Percentiles rank a stretch among this genome's conserved stretches.
phyloP scores from a whole-genome alignment of 2,113 vertebrate genomes.

The Leucoraja erinaceus region DNA sequence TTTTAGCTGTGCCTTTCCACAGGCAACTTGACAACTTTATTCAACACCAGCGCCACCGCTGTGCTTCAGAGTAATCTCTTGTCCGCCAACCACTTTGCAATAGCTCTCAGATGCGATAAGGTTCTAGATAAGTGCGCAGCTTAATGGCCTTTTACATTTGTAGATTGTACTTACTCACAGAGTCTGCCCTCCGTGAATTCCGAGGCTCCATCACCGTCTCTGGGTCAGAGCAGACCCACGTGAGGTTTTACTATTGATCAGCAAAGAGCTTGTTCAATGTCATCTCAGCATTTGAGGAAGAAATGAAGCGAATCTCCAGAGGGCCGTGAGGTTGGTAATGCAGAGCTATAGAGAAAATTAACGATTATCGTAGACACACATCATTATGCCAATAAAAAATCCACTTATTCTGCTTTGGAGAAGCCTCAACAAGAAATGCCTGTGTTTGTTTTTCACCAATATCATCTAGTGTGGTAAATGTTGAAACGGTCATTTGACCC shows the following conservation, averaged over 20 bases:
- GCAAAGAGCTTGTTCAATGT: constrained; percentile 21
- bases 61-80: background rate
- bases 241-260: constrained; percentile 16
- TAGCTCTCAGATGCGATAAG: background rate
- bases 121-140: background rate
- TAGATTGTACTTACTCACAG: background rate
- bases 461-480: background rate
- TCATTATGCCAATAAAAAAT: constrained; percentile 21
- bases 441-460: background rate
- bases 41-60: background rate
- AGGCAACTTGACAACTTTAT: background rate
- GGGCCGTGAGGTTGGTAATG: background rate
- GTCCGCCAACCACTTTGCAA: background rate
- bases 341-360: constrained; percentile 25
- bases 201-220: background rate
- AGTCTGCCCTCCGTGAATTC: background rate
- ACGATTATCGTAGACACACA: background rate
- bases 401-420: background rate
- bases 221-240: background rate
- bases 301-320: background rate
- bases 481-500: background rate
- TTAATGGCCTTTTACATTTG: background rate
- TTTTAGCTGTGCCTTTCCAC: background rate
- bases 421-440: background rate
- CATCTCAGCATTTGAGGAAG: background rate